Base-by-base conservation (phyloP, 2,113 vertebrate species). In the Nerophis lumbriciformis region DNA sequence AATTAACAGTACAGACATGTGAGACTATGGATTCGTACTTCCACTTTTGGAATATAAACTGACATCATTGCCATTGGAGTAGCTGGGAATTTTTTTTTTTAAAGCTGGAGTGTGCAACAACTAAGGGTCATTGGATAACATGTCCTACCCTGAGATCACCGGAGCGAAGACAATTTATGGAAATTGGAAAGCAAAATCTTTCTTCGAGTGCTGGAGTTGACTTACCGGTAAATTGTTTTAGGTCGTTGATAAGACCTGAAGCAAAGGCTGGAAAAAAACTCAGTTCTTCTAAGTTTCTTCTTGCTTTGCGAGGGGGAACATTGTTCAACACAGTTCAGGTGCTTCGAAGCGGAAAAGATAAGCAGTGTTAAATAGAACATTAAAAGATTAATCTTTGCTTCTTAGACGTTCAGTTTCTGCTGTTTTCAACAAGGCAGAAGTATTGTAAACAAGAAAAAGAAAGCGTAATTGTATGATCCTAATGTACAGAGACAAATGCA, bases 251-350 rank as follows among this genome's bases (percentile, higher is more conserved):
- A 11, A 11, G 53, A 16, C 15, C 2, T 1, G 39, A 42, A 1
- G 36, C 15, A 39, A 16, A 54, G 77, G 84, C 79, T 63, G 63
- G 58, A 70, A 66, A 61, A 63, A 75, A 61, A 49, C 67, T 77
- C 14, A 66, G 15, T 42, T 69, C 35, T 5, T 54, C 52, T 8
- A 36, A 50, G 52, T 51, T 53, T 48, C 56, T 42, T 69, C 6
- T 19, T 52, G 42, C 48, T 65, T 53, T 56, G 53, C 37, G 56
- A 59, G 8, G n/a, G 12, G 56, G n/a, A 5, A 0, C 4, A 63
- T 11, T 44, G 75, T 68, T 68, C 14, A 3, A 55, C 19, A 16
- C 59, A 37, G 45, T 19, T 56, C 19, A 12, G 15, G 57, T 60
- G 48, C 28, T 28, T 28, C 28, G 2, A 28, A 28, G 28, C 28